Evolutionary conservation across 2,888 invertebrate species (phyloP), one percentile per base, ranked within the genome.

Genomic region (Tachystola acroxantha): DNA sequence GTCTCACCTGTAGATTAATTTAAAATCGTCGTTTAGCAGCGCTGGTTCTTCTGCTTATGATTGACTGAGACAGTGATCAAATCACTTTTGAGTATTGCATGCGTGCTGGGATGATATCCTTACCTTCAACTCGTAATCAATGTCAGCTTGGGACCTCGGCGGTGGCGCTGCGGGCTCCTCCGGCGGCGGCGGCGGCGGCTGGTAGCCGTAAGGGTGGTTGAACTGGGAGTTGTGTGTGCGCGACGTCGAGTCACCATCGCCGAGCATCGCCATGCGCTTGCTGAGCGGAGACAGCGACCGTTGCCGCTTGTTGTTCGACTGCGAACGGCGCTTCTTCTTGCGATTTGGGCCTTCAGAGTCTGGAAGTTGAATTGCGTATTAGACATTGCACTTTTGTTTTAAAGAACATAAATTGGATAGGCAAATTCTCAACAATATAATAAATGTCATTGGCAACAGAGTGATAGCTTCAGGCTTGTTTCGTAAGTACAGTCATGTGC

Each of bases 241-340:
- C 1, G 82, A 65, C 1, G 76, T 69, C 0, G 73, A 65, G 45
- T 86, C 77, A 1, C 84, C 82, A 31, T 91, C 90, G 37, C 91
- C 82, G 74, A 92, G 88, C 81, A 92, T 88, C 12, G 93, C 94
- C 93, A 95, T 93, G 7, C 94, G 91, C 67, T 95, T 95, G 76
- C 94, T 94, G 19, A 95, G 82, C 1, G 95, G 95, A 20, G 94
- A 95, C 33, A 94, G 75, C 0, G 95, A 95, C 6, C 91, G 90
- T 55, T 92, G 91, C 35, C 91, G 89, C 64, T 90, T 89, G 60
- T 88, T 87, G 57, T 81, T 81, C 0, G 89, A 86, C 34, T 88
- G 84, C 3, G 88, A 88, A 7, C 89, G 84, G 37, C 89, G 88
- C 61, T 90, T 91, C 75, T 90, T 90, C 71, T 88, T 88, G 32